Conservation (phyloP, 1,140 invertebrate species). For the Fopius arisanus region DNA sequence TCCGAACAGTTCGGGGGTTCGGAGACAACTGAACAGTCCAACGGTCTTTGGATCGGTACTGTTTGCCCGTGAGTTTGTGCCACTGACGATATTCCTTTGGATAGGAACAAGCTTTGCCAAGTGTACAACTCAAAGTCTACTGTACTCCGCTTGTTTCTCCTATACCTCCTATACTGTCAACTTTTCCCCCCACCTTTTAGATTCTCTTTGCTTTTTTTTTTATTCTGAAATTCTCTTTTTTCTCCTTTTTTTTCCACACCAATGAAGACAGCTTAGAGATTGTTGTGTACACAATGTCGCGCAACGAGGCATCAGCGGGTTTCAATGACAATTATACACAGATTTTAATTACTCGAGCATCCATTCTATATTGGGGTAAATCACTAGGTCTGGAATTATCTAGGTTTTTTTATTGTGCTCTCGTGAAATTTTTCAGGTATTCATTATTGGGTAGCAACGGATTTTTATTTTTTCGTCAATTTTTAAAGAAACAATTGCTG, state of each 20-base stretch:
- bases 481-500: no score
- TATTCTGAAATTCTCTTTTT: background rate
- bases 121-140: conserved; percentile 1
- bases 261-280: background rate
- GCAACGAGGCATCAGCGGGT: background rate
- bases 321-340: background rate
- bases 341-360: no score
- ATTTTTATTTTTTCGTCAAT: no score
- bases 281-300: background rate
- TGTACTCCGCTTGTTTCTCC: background rate
- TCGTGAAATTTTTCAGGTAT: no score
- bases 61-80: conserved; percentile 7
- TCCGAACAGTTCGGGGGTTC: conserved; percentile 58
- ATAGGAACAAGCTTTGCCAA: background rate
- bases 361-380: no score
- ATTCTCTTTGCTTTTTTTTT: background rate
- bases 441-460: no score
- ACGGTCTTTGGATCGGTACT: conserved; percentile 34
- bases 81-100: background rate
- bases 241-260: background rate
- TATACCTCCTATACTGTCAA: background rate
- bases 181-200: background rate
- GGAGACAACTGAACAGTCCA: conserved; percentile 57
- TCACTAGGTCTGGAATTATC: no score
- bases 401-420: no score